Evolutionary conservation across 2,888 invertebrate species (phyloP).

Genomic region (Ochropleura leucogaster): DNA sequence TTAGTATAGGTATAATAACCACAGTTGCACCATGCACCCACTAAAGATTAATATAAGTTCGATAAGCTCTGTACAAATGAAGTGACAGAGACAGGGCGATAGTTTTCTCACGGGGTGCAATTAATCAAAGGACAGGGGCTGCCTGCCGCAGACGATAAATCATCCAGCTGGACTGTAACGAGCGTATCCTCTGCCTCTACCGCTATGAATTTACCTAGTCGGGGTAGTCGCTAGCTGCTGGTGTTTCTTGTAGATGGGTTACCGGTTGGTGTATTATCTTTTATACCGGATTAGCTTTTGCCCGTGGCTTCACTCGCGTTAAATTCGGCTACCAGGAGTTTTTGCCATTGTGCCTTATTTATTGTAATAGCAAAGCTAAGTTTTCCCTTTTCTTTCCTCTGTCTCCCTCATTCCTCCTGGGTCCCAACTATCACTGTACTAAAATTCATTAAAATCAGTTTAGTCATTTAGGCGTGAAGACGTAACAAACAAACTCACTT

Average conservation of each 20-base stretch:
- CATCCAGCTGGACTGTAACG: constrained; percentile 79
- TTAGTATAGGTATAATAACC: not conserved
- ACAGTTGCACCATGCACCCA: constrained; percentile 16
- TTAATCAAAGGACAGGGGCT: constrained; percentile 80
- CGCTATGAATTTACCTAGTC: constrained; percentile 65
- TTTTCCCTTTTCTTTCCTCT: too few species aligned
- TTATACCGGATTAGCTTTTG: not conserved
- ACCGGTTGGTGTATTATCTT: constrained; percentile 26
- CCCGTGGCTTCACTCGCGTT: too few species aligned
- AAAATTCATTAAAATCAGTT: too few species aligned
- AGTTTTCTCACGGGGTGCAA: constrained; percentile 84
- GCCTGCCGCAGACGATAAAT: constrained; percentile 77
- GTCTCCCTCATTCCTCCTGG: too few species aligned
- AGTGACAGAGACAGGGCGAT: constrained; percentile 79
- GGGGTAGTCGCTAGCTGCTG: constrained; percentile 16
- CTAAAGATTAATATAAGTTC: constrained; percentile 74
- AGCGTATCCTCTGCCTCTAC: constrained; percentile 64
- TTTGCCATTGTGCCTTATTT: too few species aligned
- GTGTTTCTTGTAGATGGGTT: constrained; percentile 26
- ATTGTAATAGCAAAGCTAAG: too few species aligned
- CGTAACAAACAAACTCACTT: too few species aligned
- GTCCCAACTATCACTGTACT: too few species aligned
- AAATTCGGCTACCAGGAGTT: too few species aligned
- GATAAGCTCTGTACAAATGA: constrained; percentile 78
- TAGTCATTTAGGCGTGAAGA: too few species aligned